Conservation (phyloP, 1,140 invertebrate genomes). For the Leptinotarsa defecta region DNA sequence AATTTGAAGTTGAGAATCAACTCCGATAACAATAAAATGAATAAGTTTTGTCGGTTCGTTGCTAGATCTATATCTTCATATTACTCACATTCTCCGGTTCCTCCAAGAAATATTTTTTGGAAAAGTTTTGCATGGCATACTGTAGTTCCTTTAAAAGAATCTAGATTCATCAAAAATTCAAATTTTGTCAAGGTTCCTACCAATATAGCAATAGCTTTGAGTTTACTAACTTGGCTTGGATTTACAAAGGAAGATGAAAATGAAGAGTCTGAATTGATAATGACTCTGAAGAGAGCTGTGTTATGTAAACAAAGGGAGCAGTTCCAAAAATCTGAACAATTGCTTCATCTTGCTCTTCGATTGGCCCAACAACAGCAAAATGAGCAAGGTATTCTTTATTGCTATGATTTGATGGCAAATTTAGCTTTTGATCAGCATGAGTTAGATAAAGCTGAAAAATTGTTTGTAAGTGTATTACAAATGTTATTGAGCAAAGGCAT, state of each 20-base stretch:
- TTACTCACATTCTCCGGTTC: no score
- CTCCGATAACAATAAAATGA: no score
- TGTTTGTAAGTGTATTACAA: conserved; percentile 83
- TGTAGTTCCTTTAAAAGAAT: no score
- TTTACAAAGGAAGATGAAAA: conserved; percentile 60
- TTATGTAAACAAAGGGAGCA: conserved; percentile 75
- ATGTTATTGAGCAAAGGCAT: conserved; percentile 72
- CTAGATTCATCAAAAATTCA: no score
- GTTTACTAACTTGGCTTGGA: conserved; percentile 55
- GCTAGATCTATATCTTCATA: no score
- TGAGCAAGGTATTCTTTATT: conserved; percentile 78
- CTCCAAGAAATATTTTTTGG: no score
- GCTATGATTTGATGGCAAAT: conserved; percentile 91
- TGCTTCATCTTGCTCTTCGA: conserved; percentile 80
- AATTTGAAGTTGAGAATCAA: no score
- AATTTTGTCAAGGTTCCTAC: neutral
- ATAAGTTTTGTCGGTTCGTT: no score
- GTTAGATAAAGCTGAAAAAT: conserved; percentile 79
- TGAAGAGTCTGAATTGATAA: conserved; percentile 70
- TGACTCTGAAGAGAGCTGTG: conserved; percentile 74
- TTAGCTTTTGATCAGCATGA: conserved; percentile 78
- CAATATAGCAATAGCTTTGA: conserved; percentile 35
- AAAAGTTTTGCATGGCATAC: no score
- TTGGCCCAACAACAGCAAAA: conserved; percentile 80
- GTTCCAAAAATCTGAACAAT: conserved; percentile 79